A percentile compares a stretch with the other conserved stretches of the same genome.
Evolutionary conservation across 2,888 invertebrate genomes (phyloP).

Genomic region (Drosophila mulleri): DNA sequence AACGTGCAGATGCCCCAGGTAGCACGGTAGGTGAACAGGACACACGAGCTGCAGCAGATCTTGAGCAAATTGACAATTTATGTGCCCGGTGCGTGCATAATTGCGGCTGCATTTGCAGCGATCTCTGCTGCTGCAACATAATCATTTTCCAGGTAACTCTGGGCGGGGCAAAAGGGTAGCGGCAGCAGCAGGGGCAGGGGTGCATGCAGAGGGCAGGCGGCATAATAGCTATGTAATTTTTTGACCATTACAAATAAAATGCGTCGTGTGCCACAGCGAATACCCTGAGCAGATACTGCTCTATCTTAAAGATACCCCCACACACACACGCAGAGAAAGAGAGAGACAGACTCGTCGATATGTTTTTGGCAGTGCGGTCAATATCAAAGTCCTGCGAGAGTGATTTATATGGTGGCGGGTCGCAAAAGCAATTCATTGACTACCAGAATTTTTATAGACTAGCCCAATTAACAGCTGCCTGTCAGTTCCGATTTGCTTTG

Average conservation of each 20-base stretch:
- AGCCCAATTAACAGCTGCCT: slow-evolving; percentile 73
- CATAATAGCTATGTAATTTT: slow-evolving; percentile 79
- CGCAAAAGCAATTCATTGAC: slow-evolving; percentile 53
- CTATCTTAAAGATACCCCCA: background rate
- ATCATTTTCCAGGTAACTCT: slow-evolving; percentile 65
- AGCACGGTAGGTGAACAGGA: slow-evolving; percentile 14
- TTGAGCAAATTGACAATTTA: slow-evolving; percentile 77
- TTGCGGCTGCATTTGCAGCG: slow-evolving; percentile 64
- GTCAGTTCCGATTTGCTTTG: slow-evolving; percentile 66
- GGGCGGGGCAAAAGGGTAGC: slow-evolving; percentile 22
- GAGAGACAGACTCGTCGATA: background rate
- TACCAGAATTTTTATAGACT: slow-evolving; percentile 66
- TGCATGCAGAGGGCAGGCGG: background rate
- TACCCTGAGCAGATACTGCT: slow-evolving; percentile 12
- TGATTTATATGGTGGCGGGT: slow-evolving; percentile 63
- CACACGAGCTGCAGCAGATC: slow-evolving; percentile 13
- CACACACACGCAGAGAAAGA: background rate
- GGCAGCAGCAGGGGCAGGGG: background rate
- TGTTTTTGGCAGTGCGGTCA: slow-evolving; percentile 41
- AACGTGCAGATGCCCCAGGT: slow-evolving; percentile 22
- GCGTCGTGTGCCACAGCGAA: slow-evolving; percentile 61
- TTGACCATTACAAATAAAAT: slow-evolving; percentile 21
- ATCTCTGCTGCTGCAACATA: slow-evolving; percentile 40
- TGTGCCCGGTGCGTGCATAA: slow-evolving; percentile 73
- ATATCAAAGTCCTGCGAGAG: slow-evolving; percentile 65